Evolutionary conservation across 2,888 invertebrate species (phyloP).

Genomic region (Agonum fuliginosum): DNA sequence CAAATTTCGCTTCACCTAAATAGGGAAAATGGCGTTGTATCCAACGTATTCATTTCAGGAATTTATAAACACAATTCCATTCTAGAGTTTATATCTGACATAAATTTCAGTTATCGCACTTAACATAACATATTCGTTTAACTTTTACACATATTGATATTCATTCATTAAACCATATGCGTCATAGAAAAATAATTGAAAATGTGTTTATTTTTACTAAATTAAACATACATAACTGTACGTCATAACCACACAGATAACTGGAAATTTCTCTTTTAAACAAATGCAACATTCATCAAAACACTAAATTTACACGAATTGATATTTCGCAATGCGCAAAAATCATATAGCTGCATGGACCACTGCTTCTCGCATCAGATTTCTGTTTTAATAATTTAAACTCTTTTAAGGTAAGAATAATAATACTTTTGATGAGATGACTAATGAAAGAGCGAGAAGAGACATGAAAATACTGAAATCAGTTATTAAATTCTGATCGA

Average conservation of each 20-base stretch:
- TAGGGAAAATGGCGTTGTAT: constrained; percentile 13
- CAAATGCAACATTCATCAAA: constrained; percentile 19
- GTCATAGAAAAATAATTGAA: constrained; percentile 31
- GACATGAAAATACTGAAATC: too few relatives aligned
- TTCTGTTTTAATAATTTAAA: too few relatives aligned
- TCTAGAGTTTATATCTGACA: neutral
- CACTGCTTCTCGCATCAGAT: too few relatives aligned
- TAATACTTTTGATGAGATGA: too few relatives aligned
- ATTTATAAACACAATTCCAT: neutral
- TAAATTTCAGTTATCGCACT: neutral
- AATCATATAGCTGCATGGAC: neutral
- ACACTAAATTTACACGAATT: constrained; percentile 21
- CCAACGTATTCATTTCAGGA: neutral
- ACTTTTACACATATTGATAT: constrained; percentile 24
- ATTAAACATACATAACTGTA: constrained; percentile 33
- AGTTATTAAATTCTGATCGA: too few relatives aligned
- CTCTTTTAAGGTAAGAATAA: too few relatives aligned
- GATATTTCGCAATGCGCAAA: neutral
- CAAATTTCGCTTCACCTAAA: constrained; percentile 13
- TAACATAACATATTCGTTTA: neutral
- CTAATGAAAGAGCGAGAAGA: too few relatives aligned
- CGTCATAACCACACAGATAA: constrained; percentile 22
- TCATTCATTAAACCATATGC: constrained; percentile 38
- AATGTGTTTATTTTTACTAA: constrained; percentile 41
- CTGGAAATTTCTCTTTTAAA: constrained; percentile 35